These are phyloP conservation scores for Hyposoter dolosus DNA, from an alignment of 2,888 invertebrate species.

Conservation along the genomic window DNA sequence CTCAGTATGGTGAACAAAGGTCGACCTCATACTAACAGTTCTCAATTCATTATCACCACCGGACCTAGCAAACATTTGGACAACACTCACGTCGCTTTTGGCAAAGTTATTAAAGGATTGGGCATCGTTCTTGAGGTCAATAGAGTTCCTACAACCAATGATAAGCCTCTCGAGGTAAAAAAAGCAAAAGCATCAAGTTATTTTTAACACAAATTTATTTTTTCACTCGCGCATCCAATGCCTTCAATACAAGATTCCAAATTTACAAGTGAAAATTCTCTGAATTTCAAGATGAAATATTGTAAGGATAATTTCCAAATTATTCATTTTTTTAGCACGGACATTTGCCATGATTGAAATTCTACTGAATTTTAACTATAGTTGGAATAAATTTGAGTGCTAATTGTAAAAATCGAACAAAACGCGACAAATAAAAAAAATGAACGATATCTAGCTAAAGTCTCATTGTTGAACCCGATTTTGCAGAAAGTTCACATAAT, in stretches of 20 bases:
- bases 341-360: too few species aligned
- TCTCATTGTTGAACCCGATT: neutral
- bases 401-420: neutral
- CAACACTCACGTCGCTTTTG: conserved; percentile 93
- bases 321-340: neutral
- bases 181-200: neutral
- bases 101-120: conserved; percentile 91
- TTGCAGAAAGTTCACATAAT: conserved; percentile 76
- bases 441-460: neutral
- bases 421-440: neutral
- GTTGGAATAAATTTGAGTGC: too few species aligned
- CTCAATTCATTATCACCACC: conserved; percentile 97
- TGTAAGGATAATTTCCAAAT: neutral
- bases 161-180: conserved; percentile 87
- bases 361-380: too few species aligned
- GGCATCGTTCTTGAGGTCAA: conserved; percentile 91
- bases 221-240: neutral
- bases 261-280: neutral
- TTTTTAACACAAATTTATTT: neutral
- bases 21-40: conserved; percentile 93
- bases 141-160: conserved; percentile 86
- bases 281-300: too few species aligned
- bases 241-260: neutral
- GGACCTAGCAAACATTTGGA: conserved; percentile 92
- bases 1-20: conserved; percentile 94